A percentile compares a stretch with the other conserved stretches of the same genome.
Evolutionary conservation across 2,888 invertebrate genomes (phyloP).

Genomic region (Pterobdella sp.): DNA sequence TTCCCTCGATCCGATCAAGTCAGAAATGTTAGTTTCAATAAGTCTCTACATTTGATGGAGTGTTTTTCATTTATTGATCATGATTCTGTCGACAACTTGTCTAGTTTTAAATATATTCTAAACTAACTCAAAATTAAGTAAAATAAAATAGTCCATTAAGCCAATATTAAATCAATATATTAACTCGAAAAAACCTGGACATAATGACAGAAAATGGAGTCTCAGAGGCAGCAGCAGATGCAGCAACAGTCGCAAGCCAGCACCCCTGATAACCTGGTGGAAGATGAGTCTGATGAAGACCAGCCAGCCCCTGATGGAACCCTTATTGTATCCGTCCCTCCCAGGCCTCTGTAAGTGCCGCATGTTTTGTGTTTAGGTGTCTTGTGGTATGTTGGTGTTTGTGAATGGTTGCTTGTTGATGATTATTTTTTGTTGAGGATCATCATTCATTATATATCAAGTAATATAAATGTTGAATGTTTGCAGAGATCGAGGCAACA

Average conservation of each 20-base stretch:
- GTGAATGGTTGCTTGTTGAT: too few species aligned
- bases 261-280: constrained; percentile 87
- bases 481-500: too few species aligned
- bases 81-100: too few species aligned
- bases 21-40: constrained; percentile 22
- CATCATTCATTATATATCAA: too few species aligned
- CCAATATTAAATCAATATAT: background rate
- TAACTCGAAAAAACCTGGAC: background rate
- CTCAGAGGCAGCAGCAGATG: constrained; percentile 36
- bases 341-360: constrained; percentile 26
- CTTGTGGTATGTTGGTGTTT: background rate
- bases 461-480: too few species aligned
- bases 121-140: too few species aligned
- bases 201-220: constrained; percentile 26
- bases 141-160: too few species aligned
- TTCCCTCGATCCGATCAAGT: constrained; percentile 29
- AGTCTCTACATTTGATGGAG: background rate
- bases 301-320: constrained; percentile 73
- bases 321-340: constrained; percentile 73
- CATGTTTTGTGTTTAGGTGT: background rate
- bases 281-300: constrained; percentile 50
- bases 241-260: constrained; percentile 64
- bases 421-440: too few species aligned
- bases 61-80: background rate
- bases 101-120: too few species aligned